Base-by-base conservation (phyloP, 1,140 invertebrate species). In the Vanessa atalanta region DNA sequence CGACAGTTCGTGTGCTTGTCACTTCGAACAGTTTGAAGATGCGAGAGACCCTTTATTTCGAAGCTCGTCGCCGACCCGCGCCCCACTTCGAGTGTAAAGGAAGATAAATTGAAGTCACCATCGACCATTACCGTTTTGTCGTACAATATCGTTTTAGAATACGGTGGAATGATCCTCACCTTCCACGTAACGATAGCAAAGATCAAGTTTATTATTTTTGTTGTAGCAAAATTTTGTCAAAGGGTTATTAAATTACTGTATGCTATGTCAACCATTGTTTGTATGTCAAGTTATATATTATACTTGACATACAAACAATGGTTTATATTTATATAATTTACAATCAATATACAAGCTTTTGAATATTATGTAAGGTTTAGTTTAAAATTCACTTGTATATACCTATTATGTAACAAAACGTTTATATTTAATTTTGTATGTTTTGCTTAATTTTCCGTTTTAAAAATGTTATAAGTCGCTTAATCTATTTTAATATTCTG, bases 91-190 rank as follows among this genome's bases (percentile, higher is more conserved):
- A 76, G 78, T 73, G 75, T 57, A 78, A 83, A 80, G 75, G 75
- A 83, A 83, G 79, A 83, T 79, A 80, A 83, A 83, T 83, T 79
- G 79, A 72, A 80, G 75, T 79, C 70, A 79, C 71, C 16, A 20
- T 70, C 73, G 70, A 79, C 23, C 76, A 74, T 77, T 76, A 74
- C 70, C 70, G 69, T 78, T 79, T 77, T 80, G 73, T 70, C 70
- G 60, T 66, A 61, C 68, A 47, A 64, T 73, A 73, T 73, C 48
- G 66, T 23, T 73, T 64, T 64, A 68, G 55, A 73, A 73, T 69
- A 47, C 55, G 65, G 43, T 55, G 57, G 72, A 61, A 73, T 63
- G 23, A 63, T 68, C 31, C 65, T 73, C 14, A 61, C 71, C 64
- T 64, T 67, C 37, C 53, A n/a, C 31, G 37, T 69, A 60, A 47